Evolutionary conservation across 2,888 invertebrate genomes (phyloP).

Genomic region (Lycophotia porphyrea): DNA sequence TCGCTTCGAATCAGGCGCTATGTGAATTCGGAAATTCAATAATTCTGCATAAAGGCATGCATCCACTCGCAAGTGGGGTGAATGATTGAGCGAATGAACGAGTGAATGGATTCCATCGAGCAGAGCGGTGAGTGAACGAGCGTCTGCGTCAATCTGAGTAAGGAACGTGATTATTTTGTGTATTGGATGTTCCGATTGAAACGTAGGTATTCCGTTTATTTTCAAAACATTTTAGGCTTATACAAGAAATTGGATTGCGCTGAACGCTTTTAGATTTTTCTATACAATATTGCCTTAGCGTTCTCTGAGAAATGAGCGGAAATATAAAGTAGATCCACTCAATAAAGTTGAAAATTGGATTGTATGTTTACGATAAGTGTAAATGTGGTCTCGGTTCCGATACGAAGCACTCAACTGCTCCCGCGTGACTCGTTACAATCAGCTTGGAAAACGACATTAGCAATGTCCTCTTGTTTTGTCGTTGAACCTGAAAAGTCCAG

Average conservation of each 20-base stretch:
- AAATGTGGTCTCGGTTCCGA: slow-evolving; percentile 35
- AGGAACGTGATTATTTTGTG: slow-evolving; percentile 80
- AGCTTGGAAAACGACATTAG: slow-evolving; percentile 9
- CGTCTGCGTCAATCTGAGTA: slow-evolving; percentile 73
- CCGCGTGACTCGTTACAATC: slow-evolving; percentile 20
- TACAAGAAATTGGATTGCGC: slow-evolving; percentile 69
- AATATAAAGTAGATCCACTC: slow-evolving; percentile 46
- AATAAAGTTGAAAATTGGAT: slow-evolving; percentile 44
- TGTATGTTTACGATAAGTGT: slow-evolving; percentile 44
- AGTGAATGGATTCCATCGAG: slow-evolving; percentile 79
- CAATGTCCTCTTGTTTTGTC: slow-evolving; percentile 8
- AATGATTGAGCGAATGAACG: slow-evolving; percentile 82
- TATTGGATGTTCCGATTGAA: slow-evolving; percentile 75
- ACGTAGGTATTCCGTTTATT: slow-evolving; percentile 74
- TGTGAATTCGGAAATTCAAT: slow-evolving; percentile 83
- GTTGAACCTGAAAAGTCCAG: slow-evolving; percentile 26
- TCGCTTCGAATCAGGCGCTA: slow-evolving; percentile 70
- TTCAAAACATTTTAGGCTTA: slow-evolving; percentile 72
- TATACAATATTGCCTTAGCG: slow-evolving; percentile 60
- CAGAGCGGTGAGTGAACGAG: slow-evolving; percentile 70
- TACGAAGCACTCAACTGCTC: slow-evolving; percentile 31
- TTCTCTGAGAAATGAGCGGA: slow-evolving; percentile 40
- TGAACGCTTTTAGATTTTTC: slow-evolving; percentile 67
- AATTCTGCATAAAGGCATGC: slow-evolving; percentile 84
- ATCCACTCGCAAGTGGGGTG: slow-evolving; percentile 78